A percentile compares a stretch with the other conserved stretches of the same genome.
Conservation (phyloP, 2,797 vertebrate genomes). For the Tachyglossus aculeatus region DNA sequence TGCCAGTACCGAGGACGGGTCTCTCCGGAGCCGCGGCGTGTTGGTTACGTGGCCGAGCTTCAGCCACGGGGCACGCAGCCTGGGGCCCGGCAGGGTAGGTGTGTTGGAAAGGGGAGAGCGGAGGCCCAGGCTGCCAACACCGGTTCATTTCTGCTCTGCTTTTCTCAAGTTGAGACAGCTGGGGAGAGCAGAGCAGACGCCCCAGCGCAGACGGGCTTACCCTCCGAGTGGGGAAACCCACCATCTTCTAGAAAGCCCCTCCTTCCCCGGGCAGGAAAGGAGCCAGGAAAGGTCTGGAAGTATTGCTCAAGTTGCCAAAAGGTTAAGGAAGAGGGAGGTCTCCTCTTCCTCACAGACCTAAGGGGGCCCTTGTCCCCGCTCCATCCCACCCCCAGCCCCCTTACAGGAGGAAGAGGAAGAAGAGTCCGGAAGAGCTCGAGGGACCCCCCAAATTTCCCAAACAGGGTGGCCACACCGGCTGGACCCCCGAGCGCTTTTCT, state of each 20-base stretch:
- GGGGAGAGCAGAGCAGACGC: conserved; percentile 71
- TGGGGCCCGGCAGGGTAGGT: conserved; percentile 61
- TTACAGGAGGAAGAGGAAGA: conserved; percentile 65
- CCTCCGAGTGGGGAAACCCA: too few species aligned
- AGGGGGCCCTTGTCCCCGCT: too few species aligned
- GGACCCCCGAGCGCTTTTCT: conserved; percentile 72
- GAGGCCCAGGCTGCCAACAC: conserved; percentile 54
- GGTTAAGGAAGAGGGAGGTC: conserved; percentile 70
- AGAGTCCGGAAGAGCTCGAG: conserved; percentile 77
- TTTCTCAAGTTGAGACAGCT: conserved; percentile 59
- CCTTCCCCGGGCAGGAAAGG: too few species aligned
- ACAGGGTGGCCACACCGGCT: conserved; percentile 72
- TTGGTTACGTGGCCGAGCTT: conserved; percentile 67
- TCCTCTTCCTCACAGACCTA: too few species aligned
- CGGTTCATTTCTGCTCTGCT: conserved; percentile 57
- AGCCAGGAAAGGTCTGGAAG: too few species aligned
- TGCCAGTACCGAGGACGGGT: too few species aligned
- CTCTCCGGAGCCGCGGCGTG: conserved; percentile 60
- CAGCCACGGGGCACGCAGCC: conserved; percentile 70
- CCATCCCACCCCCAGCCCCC: too few species aligned
- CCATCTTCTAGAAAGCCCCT: too few species aligned
- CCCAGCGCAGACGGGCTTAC: conserved; percentile 79
- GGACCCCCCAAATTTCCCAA: conserved; percentile 74
- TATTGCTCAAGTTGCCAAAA: conserved; percentile 90
- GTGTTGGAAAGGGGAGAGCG: conserved; percentile 55